A percentile compares a stretch with the other conserved stretches of the same genome.
These are phyloP conservation scores for Callyntrura sp. DNA, from an alignment of 2,888 invertebrate genomes.

Conservation along the genomic window DNA sequence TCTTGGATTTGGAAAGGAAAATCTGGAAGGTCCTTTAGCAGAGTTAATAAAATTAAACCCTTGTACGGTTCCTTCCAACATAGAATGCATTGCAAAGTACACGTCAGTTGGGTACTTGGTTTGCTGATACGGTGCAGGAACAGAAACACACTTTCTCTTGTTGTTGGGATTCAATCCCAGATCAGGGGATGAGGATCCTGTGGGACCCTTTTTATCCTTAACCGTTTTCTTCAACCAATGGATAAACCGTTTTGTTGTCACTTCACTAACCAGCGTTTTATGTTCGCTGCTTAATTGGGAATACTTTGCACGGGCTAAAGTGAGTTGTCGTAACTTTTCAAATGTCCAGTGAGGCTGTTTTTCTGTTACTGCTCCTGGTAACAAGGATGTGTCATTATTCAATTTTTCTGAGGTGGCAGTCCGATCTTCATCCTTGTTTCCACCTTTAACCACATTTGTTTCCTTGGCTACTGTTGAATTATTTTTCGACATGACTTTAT, in stretches of 20 bases:
- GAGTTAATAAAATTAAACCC: background rate
- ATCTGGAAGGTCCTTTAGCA: background rate
- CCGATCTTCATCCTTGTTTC: too few relatives aligned
- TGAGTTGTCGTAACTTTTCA: too few relatives aligned
- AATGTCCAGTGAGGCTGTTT: too few relatives aligned
- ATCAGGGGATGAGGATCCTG: background rate
- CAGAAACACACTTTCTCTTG: background rate
- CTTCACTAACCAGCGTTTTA: background rate
- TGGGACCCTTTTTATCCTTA: background rate
- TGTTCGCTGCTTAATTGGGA: background rate
- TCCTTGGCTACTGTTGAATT: too few relatives aligned
- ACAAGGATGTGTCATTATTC: too few relatives aligned
- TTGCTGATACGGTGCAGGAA: conserved; percentile 36
- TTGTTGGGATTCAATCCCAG: background rate
- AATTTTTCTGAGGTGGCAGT: too few relatives aligned
- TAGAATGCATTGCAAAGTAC: background rate
- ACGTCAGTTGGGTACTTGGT: conserved; percentile 4
- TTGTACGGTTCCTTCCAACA: background rate
- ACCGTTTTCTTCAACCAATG: conserved; percentile 29
- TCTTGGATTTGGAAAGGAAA: background rate
- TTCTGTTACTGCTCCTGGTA: too few relatives aligned
- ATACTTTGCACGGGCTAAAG: too few relatives aligned
- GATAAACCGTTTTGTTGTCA: conserved; percentile 32
- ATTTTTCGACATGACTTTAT: too few relatives aligned
- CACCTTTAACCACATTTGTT: too few relatives aligned